Base-by-base conservation (phyloP, 2,888 invertebrate species). In the Eutolmus rufibarbis region DNA sequence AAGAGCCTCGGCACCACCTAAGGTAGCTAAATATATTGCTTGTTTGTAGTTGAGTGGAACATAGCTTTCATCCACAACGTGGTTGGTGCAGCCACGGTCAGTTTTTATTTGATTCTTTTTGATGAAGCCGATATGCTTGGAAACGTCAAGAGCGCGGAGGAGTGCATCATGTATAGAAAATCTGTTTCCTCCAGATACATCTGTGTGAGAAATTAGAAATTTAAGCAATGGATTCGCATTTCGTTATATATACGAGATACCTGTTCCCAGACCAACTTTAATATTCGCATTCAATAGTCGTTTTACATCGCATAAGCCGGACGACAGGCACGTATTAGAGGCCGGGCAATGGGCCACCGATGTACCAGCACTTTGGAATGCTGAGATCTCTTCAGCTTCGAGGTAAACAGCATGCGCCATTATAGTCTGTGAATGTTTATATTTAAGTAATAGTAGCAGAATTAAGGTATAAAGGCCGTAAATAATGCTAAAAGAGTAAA, bases 361-460 rank as follows among this genome's bases (percentile, higher is more conserved):
- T 1, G 95, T 94, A 0, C 95, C 95, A 86, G 94, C 94, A 34
- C 93, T 89, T 28, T 93, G 93, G 23, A 98, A 91, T 8, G 96
- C 90, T 14, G 92, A 89, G 23, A 97, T 93, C 92, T 98, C 98
- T 2, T 93, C 93, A 57, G 96, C 95, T 9, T 94, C 94, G 82
- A 98, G 92, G 91, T 97, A 94, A 16, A 98, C 94, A 0, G 95
- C 97, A 91, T 98, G 98, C 0, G 97, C 98, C 94, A 98, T 94
- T 87, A 98, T 94, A 84, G 94, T 94, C 94, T 94, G 86, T 0
- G 88, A 88, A 46, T 82, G 2, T 43, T 74, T 16, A 74, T 9
- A 34, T 19, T 56, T 56, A 2, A 16, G 14, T 14, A 51, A 51
- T 16, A 19, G n/a, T 56, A 56, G 19, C 2, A 51, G 37, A 79